These are phyloP conservation scores for Xestia ashworthii DNA, from an alignment of 2,888 invertebrate genomes.

Conservation along the genomic window DNA sequence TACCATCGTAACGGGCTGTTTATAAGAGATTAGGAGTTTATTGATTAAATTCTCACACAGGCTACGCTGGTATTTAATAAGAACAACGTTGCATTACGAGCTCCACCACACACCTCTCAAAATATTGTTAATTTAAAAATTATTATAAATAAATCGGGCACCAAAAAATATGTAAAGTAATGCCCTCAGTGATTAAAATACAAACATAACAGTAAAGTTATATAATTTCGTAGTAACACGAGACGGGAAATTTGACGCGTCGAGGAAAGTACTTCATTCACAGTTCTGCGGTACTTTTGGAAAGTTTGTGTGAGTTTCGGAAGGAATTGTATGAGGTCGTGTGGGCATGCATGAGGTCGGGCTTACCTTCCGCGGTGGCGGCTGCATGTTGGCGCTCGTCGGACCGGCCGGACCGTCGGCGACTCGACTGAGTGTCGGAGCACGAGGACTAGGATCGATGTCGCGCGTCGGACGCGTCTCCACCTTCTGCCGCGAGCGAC, in stretches of 20 bases:
- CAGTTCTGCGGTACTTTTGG: conserved; percentile 53
- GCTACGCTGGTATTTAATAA: conserved; percentile 55
- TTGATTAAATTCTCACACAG: conserved; percentile 58
- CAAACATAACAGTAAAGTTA: conserved; percentile 64
- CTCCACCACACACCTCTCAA: not conserved
- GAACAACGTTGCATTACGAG: conserved; percentile 42
- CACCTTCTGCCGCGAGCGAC: conserved; percentile 70
- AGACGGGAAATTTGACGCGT: conserved; percentile 59
- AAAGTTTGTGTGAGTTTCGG: conserved; percentile 48
- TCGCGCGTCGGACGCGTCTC: conserved; percentile 73
- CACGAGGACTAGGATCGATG: conserved; percentile 72
- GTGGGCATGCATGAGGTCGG: conserved; percentile 4
- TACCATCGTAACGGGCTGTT: conserved; percentile 52
- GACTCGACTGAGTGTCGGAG: conserved; percentile 39
- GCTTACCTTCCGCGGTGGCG: conserved; percentile 96
- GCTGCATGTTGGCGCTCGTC: conserved; percentile 92
- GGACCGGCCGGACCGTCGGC: conserved; percentile 53
- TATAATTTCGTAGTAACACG: conserved; percentile 64
- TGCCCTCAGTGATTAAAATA: conserved; percentile 46
- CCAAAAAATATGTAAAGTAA: conserved; percentile 19
- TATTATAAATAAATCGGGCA: conserved; percentile 1
- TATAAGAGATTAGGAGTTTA: conserved; percentile 59
- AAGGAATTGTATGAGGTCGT: conserved; percentile 5
- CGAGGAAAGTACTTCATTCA: conserved; percentile 50
- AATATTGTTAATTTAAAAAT: conserved; percentile 4